phyloP scores from a whole-genome alignment of 2,797 vertebrate species.

The Dipus sagitta region DNA sequence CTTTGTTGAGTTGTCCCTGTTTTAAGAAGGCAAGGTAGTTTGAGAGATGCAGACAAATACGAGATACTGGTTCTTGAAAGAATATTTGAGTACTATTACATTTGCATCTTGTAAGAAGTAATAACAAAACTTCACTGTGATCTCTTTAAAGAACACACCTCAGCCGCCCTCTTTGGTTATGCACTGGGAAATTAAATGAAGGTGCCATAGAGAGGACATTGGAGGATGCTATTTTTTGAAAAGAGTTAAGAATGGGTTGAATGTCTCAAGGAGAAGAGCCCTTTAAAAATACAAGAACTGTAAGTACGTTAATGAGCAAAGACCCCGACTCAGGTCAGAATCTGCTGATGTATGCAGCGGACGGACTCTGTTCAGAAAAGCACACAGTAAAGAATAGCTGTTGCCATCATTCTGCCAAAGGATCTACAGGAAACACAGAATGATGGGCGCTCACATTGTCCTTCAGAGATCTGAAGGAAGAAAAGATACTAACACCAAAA shows the following conservation, averaged over 20 bases:
- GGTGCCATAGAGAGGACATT: not conserved
- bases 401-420: not conserved
- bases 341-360: not conserved
- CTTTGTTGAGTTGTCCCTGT: not conserved
- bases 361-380: not conserved
- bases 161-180: not conserved
- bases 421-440: not conserved
- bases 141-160: not conserved
- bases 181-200: not conserved
- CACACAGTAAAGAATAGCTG: not conserved
- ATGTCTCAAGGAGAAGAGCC: not conserved
- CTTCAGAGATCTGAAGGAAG: conserved; percentile 37
- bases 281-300: not conserved
- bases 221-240: not conserved
- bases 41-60: conserved; percentile 41
- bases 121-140: not conserved
- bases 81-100: not conserved
- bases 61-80: conserved; percentile 6
- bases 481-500: not conserved
- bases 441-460: not conserved
- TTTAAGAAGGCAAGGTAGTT: conserved; percentile 46
- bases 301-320: not conserved
- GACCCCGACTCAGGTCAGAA: not conserved
- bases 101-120: conserved; percentile 8
- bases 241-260: not conserved